These are phyloP conservation scores for Medauroidea extradentata DNA, from an alignment of 1,140 invertebrate species.

Conservation along the genomic window DNA sequence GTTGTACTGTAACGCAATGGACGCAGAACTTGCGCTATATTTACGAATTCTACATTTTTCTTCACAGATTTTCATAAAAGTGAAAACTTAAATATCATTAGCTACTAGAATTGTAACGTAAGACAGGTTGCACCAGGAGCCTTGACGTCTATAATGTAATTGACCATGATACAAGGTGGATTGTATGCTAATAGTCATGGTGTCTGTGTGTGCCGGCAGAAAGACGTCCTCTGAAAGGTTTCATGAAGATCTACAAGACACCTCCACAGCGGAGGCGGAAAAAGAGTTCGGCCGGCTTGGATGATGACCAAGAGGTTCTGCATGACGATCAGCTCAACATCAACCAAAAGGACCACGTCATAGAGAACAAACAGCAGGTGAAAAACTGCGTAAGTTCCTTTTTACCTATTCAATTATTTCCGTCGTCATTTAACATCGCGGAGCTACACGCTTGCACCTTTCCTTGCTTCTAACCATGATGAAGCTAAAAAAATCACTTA, in stretches of 20 bases:
- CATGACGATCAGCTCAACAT: constrained; percentile 8
- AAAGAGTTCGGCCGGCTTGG: constrained; percentile 27
- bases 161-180: too few relatives aligned
- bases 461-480: not conserved
- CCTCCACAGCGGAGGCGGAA: constrained; percentile 50
- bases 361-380: constrained; percentile 1
- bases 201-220: constrained; percentile 36
- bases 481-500: not conserved
- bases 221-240: constrained; percentile 47
- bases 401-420: not conserved
- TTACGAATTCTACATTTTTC: too few relatives aligned
- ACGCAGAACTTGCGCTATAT: too few relatives aligned
- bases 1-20: too few relatives aligned
- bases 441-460: not conserved
- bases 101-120: too few relatives aligned
- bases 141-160: too few relatives aligned
- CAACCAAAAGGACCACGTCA: not conserved
- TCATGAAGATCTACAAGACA: constrained; percentile 52
- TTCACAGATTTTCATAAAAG: too few relatives aligned
- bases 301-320: constrained; percentile 16
- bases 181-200: too few relatives aligned
- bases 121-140: too few relatives aligned
- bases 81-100: too few relatives aligned
- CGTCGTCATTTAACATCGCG: not conserved
- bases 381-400: not conserved